Conservation (phyloP, 2,888 invertebrate species). For the Chesias legatella region DNA sequence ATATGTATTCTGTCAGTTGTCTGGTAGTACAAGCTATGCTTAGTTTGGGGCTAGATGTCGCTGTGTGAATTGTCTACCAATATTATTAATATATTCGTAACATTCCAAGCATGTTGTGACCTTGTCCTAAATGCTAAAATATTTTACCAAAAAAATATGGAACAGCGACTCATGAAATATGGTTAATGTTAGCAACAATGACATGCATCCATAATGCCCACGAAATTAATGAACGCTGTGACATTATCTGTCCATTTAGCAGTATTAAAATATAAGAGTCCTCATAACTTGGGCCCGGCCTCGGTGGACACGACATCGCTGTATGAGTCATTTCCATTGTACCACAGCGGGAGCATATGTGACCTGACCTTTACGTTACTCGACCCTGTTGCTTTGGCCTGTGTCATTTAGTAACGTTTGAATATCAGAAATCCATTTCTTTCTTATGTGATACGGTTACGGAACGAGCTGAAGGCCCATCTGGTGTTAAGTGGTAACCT, state of each 20-base stretch:
- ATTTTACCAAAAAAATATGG: not conserved
- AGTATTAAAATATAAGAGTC: not conserved
- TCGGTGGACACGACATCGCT: constrained; percentile 31
- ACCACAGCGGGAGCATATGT: constrained; percentile 30
- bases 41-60: too few relatives aligned
- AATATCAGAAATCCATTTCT: too few relatives aligned
- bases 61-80: too few relatives aligned
- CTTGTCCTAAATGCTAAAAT: not conserved
- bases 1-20: too few relatives aligned
- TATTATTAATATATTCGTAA: too few relatives aligned
- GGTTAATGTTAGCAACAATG: not conserved
- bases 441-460: too few relatives aligned
- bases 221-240: constrained; percentile 7
- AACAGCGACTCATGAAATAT: not conserved
- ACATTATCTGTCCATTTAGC: not conserved
- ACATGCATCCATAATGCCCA: not conserved
- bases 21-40: too few relatives aligned
- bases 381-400: constrained; percentile 28
- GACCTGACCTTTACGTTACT: constrained; percentile 41
- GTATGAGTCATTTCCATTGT: constrained; percentile 44
- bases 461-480: too few relatives aligned
- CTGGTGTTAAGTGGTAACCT: too few relatives aligned
- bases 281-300: constrained; percentile 24
- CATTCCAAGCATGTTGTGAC: not conserved
- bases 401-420: constrained; percentile 23